Evolutionary conservation across 30 jellyfish, hydroid and myxozoan species (phyloP).

Genomic region (Euphysa ruthae): DNA sequence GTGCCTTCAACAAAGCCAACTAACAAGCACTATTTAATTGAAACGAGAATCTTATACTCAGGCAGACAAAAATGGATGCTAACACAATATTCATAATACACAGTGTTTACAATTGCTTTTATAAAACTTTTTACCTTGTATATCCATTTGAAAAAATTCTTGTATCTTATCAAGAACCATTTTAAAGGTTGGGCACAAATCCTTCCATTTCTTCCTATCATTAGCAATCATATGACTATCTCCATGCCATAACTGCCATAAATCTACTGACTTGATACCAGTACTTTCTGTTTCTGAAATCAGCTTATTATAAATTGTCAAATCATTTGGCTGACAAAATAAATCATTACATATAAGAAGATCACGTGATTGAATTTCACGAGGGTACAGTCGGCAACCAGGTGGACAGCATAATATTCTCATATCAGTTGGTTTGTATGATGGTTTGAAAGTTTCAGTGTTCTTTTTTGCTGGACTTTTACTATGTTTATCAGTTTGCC

Average conservation of each 20-base stretch:
- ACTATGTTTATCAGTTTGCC: too few relatives aligned
- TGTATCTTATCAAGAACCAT: conserved; percentile 28
- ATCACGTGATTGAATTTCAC: conserved; percentile 28
- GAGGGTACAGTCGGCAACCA: conserved; percentile 7
- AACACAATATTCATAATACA: too few relatives aligned
- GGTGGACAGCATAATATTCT: conserved; percentile 5
- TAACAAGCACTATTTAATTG: too few relatives aligned
- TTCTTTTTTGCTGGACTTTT: conserved; percentile 14
- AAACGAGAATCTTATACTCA: too few relatives aligned
- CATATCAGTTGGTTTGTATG: conserved; percentile 37
- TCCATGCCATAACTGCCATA: conserved; percentile 42
- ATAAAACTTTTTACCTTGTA: conserved; percentile 26
- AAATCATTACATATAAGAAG: conserved; percentile 13
- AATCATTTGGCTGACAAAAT: conserved; percentile 25
- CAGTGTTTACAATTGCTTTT: too few relatives aligned
- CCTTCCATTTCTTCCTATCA: conserved; percentile 35
- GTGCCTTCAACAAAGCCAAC: too few relatives aligned
- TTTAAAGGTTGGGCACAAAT: conserved; percentile 26
- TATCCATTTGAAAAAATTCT: conserved; percentile 36
- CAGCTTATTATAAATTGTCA: conserved; percentile 23
- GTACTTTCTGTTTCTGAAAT: conserved; percentile 1
- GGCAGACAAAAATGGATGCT: too few relatives aligned
- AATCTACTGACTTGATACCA: conserved; percentile 15
- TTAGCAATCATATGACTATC: conserved; percentile 35
- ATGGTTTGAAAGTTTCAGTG: conserved; percentile 37